A percentile compares a stretch with the other conserved stretches of the same genome.
Evolutionary conservation across 1,140 invertebrate species (phyloP).

Genomic region (Charaxes varanes): DNA sequence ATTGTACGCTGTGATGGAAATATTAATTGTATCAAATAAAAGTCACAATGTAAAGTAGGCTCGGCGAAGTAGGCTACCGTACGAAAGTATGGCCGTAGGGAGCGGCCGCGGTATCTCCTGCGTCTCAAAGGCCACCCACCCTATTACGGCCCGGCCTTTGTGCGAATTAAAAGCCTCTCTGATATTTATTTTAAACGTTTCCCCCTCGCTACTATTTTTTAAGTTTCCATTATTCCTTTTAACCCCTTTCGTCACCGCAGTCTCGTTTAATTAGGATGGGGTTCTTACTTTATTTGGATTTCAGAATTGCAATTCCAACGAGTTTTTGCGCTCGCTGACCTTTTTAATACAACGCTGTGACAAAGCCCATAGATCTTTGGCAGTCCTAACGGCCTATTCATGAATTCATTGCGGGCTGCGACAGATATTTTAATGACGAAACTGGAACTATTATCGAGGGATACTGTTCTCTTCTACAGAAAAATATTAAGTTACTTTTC

Average conservation of each 20-base stretch:
- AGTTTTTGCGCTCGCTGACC: slow-evolving; percentile 20
- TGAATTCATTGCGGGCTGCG: slow-evolving; percentile 10
- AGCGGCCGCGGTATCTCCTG: slow-evolving; percentile 14
- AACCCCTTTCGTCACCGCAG: slow-evolving; percentile 29
- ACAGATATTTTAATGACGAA: slow-evolving; percentile 12
- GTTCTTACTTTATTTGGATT: slow-evolving; percentile 24
- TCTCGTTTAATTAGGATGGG: slow-evolving; percentile 34
- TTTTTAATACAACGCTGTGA: slow-evolving; percentile 14
- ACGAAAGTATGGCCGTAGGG: slow-evolving; percentile 6
- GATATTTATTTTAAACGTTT: slow-evolving; percentile 43
- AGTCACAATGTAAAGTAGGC: slow-evolving; percentile 11
- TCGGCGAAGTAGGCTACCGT: slow-evolving; percentile 9
- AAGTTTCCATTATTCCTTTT: slow-evolving; percentile 36
- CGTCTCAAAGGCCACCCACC: slow-evolving; percentile 18
- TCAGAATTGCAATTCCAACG: slow-evolving; percentile 24
- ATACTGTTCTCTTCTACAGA: slow-evolving; percentile 8
- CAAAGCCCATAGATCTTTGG: slow-evolving; percentile 7
- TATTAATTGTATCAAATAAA: slow-evolving; percentile 12
- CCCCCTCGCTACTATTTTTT: slow-evolving; percentile 35
- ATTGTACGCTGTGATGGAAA: neutral
- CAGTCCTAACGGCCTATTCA: slow-evolving; percentile 12
- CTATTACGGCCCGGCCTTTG: slow-evolving; percentile 28
- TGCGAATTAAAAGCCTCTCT: slow-evolving; percentile 35
- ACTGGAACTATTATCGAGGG: slow-evolving; percentile 6
- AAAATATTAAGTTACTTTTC: too few relatives aligned